These are phyloP conservation scores for Troides aeacus DNA, from an alignment of 2,888 invertebrate species.

Conservation along the genomic window DNA sequence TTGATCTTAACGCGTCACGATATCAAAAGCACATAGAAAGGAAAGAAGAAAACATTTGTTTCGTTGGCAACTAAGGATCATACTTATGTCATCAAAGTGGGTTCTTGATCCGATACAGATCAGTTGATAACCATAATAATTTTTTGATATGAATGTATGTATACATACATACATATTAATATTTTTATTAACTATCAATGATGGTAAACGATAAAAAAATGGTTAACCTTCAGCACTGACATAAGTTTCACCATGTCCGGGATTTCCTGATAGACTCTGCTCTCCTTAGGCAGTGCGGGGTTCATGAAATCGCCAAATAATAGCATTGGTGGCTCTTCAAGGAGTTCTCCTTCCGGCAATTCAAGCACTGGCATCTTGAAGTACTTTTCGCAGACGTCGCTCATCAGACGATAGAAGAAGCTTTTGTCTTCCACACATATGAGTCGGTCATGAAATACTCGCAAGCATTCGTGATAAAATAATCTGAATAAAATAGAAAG, in stretches of 20 bases:
- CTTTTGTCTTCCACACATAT: conserved; percentile 90
- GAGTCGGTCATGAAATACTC: conserved; percentile 95
- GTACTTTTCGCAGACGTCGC: conserved; percentile 82
- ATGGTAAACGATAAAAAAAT: conserved; percentile 27
- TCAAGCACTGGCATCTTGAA: conserved; percentile 82
- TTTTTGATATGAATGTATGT: no score
- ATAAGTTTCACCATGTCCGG: conserved; percentile 85
- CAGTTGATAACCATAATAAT: no score
- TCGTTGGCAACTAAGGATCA: no score
- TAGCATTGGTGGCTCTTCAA: conserved; percentile 82
- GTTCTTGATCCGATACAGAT: no score
- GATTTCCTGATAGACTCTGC: conserved; percentile 91
- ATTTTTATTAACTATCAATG: background rate
- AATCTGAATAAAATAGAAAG: conserved; percentile 74
- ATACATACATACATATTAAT: background rate
- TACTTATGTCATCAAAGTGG: no score
- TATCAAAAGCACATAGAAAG: no score
- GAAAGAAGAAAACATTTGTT: no score
- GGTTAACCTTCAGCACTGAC: conserved; percentile 82
- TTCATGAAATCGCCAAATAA: conserved; percentile 93
- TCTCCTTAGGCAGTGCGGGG: conserved; percentile 85
- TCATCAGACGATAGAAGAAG: conserved; percentile 88
- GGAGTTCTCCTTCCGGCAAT: conserved; percentile 80
- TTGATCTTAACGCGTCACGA: no score
- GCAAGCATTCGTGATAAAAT: conserved; percentile 94